These are phyloP conservation scores for Lucilia cuprina DNA, from an alignment of 1,140 invertebrate species.

Conservation along the genomic window DNA sequence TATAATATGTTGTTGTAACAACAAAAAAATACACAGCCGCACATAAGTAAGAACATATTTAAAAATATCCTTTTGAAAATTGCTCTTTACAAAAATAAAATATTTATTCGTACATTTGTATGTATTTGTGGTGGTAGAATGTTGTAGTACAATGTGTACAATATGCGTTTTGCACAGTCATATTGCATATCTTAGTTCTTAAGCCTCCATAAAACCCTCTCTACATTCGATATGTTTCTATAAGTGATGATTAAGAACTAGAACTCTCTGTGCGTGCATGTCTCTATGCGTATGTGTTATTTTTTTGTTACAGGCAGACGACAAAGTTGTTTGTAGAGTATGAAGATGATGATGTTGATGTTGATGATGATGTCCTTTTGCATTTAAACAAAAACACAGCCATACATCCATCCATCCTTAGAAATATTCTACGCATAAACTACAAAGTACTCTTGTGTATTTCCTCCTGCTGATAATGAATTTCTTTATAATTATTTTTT, in stretches of 20 bases:
- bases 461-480: conserved; percentile 13
- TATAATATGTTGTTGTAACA: too few relatives aligned
- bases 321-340: background rate
- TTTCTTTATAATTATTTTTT: background rate
- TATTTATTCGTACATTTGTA: background rate
- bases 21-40: background rate
- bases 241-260: too few relatives aligned
- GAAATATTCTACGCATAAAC: background rate
- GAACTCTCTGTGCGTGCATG: too few relatives aligned
- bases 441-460: background rate
- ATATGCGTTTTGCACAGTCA: background rate
- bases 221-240: too few relatives aligned
- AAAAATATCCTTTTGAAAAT: background rate
- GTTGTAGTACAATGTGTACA: background rate
- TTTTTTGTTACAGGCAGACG: background rate
- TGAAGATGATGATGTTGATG: too few relatives aligned
- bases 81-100: background rate
- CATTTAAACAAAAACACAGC: background rate
- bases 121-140: too few relatives aligned
- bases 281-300: background rate
- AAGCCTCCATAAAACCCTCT: background rate
- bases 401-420: background rate
- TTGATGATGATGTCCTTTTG: background rate
- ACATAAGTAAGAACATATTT: background rate
- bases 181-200: background rate